Evolutionary conservation across 2,888 invertebrate genomes (phyloP), one percentile per base, ranked within the genome.

Genomic region (Clunio marinus): DNA sequence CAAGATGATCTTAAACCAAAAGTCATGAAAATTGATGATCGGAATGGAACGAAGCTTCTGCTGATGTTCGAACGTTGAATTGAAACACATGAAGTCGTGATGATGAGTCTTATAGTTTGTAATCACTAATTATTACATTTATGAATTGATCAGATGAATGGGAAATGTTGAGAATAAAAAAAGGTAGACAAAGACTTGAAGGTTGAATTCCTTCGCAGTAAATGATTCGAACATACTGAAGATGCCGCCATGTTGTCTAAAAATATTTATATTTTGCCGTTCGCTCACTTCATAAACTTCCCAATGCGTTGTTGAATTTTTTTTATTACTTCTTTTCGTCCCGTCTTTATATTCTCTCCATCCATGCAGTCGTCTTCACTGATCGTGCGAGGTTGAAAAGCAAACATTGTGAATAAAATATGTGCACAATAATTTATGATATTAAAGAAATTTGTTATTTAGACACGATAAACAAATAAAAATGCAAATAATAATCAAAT

Each of bases 231-330:
- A 63, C 25, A 46, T 63, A 20, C 25, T 57, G 13, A 20, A 57
- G 27, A 57, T 63, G 63, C 63, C 63, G 63, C 63, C 63, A 63
- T 63, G 45, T 63, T 63, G 63, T 63, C 63, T 63, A 63, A 63
- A 63, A 46, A 63, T 46, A 63, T 46, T 63, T 63, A 45, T 58
- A 27, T 24, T 28, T 58, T 28, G 27, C 28, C 17, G 22, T 20
- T 24, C 20, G 57, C 25, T 59, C 59, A 20, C 59, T 15, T 59
- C 27, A 62, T 41, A 62, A 28, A 41, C 51, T 51, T 51, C 51
- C 51, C 51, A 51, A n/a, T 51, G 15, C 20, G 17, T 10, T 17
- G 27, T 17, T 17, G 51, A 7, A 5, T 35, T 35, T 60, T 41
- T 37, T 35, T 60, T 15, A 22, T 28, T 20, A 37, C 17, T 37